A percentile compares a stretch with the other conserved stretches of the same genome.
Conservation (phyloP, 2,888 invertebrate species). For the Habroteleia sp. region DNA sequence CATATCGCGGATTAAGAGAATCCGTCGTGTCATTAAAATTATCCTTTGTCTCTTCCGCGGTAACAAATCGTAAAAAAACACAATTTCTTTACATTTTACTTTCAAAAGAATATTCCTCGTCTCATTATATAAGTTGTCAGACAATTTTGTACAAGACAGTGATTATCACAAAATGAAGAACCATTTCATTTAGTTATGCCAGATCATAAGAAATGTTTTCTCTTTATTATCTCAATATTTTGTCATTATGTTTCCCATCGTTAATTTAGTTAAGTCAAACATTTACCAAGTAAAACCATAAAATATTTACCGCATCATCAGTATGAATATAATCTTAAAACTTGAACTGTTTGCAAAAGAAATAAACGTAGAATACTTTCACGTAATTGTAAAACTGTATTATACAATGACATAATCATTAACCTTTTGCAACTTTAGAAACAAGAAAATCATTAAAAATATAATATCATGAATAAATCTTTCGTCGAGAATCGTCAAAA, state of each 20-base stretch:
- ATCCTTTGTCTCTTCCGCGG: neutral
- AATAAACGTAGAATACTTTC: conserved; percentile 17
- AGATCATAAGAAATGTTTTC: conserved; percentile 31
- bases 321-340: conserved; percentile 45
- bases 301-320: conserved; percentile 48
- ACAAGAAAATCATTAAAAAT: conserved; percentile 24
- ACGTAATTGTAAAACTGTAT: conserved; percentile 33
- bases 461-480: conserved; percentile 56
- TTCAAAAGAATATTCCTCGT: conserved; percentile 7
- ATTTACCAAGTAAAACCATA: conserved; percentile 44
- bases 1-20: conserved; percentile 9
- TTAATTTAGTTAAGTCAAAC: conserved; percentile 47
- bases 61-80: conserved; percentile 9
- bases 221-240: conserved; percentile 40
- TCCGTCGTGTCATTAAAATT: conserved; percentile 22
- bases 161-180: conserved; percentile 44
- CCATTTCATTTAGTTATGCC: conserved; percentile 24
- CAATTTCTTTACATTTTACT: conserved; percentile 17
- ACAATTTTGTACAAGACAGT: conserved; percentile 21
- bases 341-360: conserved; percentile 33
- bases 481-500: no score
- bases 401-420: conserved; percentile 32
- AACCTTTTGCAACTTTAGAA: conserved; percentile 14
- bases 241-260: conserved; percentile 39
- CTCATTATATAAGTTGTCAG: conserved; percentile 20